A percentile compares a stretch with the other conserved stretches of the same genome.
phyloP scores from a whole-genome alignment of 2,113 vertebrate genomes.

The Chamaea fasciata region DNA sequence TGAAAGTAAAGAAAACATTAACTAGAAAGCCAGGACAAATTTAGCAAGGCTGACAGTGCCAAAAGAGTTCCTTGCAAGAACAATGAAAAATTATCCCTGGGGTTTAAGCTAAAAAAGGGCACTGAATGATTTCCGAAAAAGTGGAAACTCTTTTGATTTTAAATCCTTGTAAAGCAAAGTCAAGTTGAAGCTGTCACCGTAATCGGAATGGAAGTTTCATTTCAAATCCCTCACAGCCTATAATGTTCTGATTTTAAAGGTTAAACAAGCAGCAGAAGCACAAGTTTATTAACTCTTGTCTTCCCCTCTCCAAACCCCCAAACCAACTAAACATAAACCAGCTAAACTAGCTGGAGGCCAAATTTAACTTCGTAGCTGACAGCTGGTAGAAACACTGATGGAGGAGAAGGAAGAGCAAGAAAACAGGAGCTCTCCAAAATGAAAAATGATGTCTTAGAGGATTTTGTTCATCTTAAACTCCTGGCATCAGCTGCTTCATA shows the following conservation, averaged over 20 bases:
- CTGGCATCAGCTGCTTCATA: background rate
- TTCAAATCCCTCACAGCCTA: slow-evolving; percentile 59
- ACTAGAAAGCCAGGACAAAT: background rate
- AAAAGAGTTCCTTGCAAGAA: background rate
- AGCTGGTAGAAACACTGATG: background rate
- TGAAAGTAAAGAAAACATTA: background rate
- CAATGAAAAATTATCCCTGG: background rate
- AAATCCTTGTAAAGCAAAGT: slow-evolving; percentile 58
- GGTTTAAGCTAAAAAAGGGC: slow-evolving; percentile 26
- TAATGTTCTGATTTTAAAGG: slow-evolving; percentile 58
- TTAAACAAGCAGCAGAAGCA: slow-evolving; percentile 58
- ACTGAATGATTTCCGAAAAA: background rate
- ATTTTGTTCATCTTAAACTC: background rate
- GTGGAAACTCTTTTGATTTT: slow-evolving; percentile 60
- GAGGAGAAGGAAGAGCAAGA: background rate
- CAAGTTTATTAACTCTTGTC: slow-evolving; percentile 48
- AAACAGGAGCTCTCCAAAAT: background rate
- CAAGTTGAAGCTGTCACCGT: slow-evolving; percentile 21
- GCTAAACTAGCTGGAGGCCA: background rate
- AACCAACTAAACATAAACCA: background rate
- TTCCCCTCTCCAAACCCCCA: background rate
- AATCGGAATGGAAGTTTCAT: slow-evolving; percentile 46
- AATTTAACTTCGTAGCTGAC: background rate
- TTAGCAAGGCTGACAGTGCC: background rate
- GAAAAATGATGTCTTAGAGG: background rate